Evolutionary conservation across 2,113 vertebrate genomes (phyloP).

Genomic region (Elephas maximus): DNA sequence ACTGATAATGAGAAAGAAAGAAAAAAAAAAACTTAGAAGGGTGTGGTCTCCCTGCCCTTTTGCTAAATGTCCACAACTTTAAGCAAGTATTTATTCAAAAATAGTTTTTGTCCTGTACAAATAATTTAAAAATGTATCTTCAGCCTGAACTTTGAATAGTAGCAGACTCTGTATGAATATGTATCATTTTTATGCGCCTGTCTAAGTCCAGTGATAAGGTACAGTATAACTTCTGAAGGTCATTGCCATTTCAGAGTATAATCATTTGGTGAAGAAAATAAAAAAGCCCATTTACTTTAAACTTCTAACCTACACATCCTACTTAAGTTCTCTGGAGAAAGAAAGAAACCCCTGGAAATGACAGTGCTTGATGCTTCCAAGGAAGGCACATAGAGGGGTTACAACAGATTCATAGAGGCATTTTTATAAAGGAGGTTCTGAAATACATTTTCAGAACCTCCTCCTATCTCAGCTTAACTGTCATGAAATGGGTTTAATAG

Average conservation of each 20-base stretch:
- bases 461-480: neutral
- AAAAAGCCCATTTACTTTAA: neutral
- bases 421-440: neutral
- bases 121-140: neutral
- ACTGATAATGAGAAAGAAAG: neutral
- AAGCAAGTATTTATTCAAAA: neutral
- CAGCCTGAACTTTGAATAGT: neutral
- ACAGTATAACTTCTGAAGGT: constrained; percentile 18
- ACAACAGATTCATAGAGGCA: neutral
- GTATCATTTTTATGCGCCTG: neutral
- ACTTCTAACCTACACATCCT: neutral
- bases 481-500: neutral
- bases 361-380: neutral
- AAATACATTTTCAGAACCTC: neutral
- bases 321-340: neutral
- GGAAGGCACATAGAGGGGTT: neutral
- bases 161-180: neutral
- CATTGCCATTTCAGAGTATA: neutral
- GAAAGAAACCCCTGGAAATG: neutral
- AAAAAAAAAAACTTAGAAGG: neutral
- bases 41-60: neutral
- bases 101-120: neutral
- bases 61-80: neutral
- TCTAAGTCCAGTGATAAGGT: neutral
- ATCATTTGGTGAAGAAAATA: neutral